phyloP scores from a whole-genome alignment of 2,797 vertebrate species.

The Pantherophis vulpinus region DNA sequence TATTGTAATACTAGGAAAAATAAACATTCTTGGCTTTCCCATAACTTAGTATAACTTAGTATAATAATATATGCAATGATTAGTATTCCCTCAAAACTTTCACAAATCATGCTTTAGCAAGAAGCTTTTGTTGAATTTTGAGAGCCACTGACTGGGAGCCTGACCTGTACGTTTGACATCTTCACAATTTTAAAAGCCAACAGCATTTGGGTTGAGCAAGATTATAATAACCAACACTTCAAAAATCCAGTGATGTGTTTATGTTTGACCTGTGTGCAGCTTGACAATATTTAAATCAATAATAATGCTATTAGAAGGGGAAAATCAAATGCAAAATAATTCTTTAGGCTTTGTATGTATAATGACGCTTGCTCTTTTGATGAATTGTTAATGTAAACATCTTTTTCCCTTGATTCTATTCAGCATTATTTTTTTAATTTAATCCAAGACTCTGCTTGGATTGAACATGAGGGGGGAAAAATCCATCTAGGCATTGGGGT shows the following conservation, averaged over 20 bases:
- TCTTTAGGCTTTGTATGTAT: conserved; percentile 69
- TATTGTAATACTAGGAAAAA: background rate
- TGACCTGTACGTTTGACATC: conserved; percentile 52
- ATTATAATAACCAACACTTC: conserved; percentile 80
- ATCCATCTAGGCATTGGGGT: background rate
- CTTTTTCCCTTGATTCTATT: background rate
- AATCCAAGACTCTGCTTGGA: background rate
- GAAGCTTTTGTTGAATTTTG: conserved; percentile 47
- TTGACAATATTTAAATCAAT: conserved; percentile 82
- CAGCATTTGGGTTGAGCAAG: conserved; percentile 68
- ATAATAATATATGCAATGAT: background rate
- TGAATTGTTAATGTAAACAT: conserved; percentile 77
- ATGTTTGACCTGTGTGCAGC: conserved; percentile 72
- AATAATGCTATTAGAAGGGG: conserved; percentile 80
- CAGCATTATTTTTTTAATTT: background rate
- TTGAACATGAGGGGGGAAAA: background rate
- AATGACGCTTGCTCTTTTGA: conserved; percentile 79
- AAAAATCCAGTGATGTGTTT: conserved; percentile 78
- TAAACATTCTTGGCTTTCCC: background rate
- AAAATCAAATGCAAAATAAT: conserved; percentile 85
- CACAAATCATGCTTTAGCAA: conserved; percentile 13
- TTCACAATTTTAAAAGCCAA: conserved; percentile 60
- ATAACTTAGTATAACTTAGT: background rate
- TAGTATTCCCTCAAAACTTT: conserved; percentile 10
- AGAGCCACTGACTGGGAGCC: conserved; percentile 51